A percentile compares a stretch with the other conserved stretches of the same genome.
phyloP scores from a whole-genome alignment of 2,888 invertebrate species.

The Drosophila demipolita region DNA sequence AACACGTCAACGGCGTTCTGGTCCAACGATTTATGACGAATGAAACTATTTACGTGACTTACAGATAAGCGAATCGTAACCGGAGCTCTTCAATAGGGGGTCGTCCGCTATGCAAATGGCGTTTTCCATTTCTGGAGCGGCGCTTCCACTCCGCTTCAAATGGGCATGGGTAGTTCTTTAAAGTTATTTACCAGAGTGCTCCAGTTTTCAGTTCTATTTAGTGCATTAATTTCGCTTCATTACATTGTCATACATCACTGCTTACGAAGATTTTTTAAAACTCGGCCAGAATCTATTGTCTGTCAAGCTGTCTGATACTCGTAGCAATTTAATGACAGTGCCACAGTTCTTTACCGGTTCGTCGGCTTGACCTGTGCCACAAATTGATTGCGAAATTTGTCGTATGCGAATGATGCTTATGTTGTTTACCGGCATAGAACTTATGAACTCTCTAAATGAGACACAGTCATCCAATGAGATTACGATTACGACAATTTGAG shows the following conservation, averaged over 20 bases:
- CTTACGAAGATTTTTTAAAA: slow-evolving; percentile 46
- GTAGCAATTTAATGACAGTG: slow-evolving; percentile 69
- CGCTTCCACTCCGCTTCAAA: slow-evolving; percentile 17
- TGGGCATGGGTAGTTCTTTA: slow-evolving; percentile 35
- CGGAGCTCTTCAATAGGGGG: slow-evolving; percentile 36
- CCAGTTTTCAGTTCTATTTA: slow-evolving; percentile 70
- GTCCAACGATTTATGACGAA: slow-evolving; percentile 81
- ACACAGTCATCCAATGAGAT: slow-evolving; percentile 3
- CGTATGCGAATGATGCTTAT: slow-evolving; percentile 52
- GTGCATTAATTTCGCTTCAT: slow-evolving; percentile 76
- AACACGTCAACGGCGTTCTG: slow-evolving; percentile 76
- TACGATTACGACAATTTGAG: slow-evolving; percentile 40
- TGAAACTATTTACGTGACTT: slow-evolving; percentile 76
- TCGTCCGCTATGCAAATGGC: slow-evolving; percentile 49
- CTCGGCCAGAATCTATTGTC: slow-evolving; percentile 25
- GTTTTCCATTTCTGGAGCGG: slow-evolving; percentile 44
- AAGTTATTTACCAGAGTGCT: slow-evolving; percentile 62
- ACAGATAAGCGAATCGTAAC: slow-evolving; percentile 47
- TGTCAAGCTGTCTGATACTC: slow-evolving; percentile 10
- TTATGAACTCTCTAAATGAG: slow-evolving; percentile 29
- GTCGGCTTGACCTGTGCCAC: slow-evolving; percentile 70
- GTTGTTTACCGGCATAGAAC: slow-evolving; percentile 72
- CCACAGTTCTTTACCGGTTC: slow-evolving; percentile 68
- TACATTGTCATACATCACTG: slow-evolving; percentile 80
- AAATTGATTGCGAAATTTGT: slow-evolving; percentile 77